Percentiles rank a stretch among this genome's conserved stretches.
phyloP scores from a whole-genome alignment of 2,888 invertebrate genomes.

The Alentia gelatinosa region DNA sequence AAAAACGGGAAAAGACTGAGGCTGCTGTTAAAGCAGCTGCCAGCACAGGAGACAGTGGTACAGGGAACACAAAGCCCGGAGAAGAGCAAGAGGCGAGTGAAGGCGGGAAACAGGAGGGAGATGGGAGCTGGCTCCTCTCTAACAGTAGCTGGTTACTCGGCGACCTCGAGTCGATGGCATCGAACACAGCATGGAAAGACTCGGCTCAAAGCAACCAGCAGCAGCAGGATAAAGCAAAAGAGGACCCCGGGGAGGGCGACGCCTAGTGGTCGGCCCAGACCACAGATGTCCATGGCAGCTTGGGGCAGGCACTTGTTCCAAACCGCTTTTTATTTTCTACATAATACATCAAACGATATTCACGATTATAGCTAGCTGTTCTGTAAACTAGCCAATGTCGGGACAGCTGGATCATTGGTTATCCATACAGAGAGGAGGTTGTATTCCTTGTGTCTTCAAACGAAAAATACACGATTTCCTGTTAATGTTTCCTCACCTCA shows the following conservation, averaged over 20 bases:
- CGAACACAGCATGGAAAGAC: slow-evolving; percentile 14
- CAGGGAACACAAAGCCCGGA: neutral
- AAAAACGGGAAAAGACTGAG: neutral
- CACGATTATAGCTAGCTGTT: no score
- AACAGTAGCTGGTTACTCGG: slow-evolving; percentile 44
- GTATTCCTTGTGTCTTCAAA: no score
- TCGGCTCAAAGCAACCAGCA: neutral
- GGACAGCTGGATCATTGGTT: neutral
- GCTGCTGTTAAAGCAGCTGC: neutral
- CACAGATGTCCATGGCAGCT: slow-evolving; percentile 11
- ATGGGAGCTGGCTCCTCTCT: slow-evolving; percentile 48
- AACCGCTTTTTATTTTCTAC: slow-evolving; percentile 8
- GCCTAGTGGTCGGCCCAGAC: neutral
- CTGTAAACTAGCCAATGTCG: neutral
- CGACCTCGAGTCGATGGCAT: slow-evolving; percentile 22
- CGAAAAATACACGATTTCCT: no score
- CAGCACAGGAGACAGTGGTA: neutral
- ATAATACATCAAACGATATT: neutral
- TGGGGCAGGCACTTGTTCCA: neutral
- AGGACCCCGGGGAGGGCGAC: neutral
- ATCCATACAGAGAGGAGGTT: neutral
- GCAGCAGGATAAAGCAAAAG: neutral
- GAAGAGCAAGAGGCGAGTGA: neutral
- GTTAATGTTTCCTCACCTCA: no score
- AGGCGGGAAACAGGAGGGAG: neutral